Base-by-base conservation (phyloP, 1,140 invertebrate species). In the Brachionus asplanchnoidis region DNA sequence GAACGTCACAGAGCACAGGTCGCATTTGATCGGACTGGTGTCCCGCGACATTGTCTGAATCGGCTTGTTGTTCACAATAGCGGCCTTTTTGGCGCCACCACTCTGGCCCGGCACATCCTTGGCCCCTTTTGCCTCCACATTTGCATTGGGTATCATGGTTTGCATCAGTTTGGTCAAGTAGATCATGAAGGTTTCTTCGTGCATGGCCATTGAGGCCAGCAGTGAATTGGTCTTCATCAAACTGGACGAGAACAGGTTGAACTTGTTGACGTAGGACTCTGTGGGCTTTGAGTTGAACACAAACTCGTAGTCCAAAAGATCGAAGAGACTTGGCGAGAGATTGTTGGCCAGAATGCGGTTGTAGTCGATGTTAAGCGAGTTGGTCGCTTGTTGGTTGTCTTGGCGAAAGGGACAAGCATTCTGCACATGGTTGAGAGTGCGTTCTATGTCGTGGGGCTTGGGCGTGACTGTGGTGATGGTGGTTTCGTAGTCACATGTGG, bases 281-380 rank as follows among this genome's bases (percentile, higher is more conserved):
- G 12, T 23, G 20, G 79, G 79, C 42, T 60, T 60, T 23, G 20
- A 8, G 12, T 82, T 46, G 17, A 82, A 82, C 26, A 82, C 0
- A 46, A 82, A 82, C 26, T 82, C 79, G 14, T 65, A 82, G 23
- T 82, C 53, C 11, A 68, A 20, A 2, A 82, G 26, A 28, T 82
- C 79, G 17, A 82, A 68, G 11, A 65, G 53, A 68, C 23, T 36
- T 20, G 79, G 79, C 7, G 79, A 40, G 4, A 65, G 36, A 4
- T 44, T 42, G 40, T 82, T 82, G 12, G 32, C 26, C 9, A 82
- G 65, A 17, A 82, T 65, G 17, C 28, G 36, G 5, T 40, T 82
- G 28, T 36, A 82, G 23, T 60, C 42, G 28, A 65, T 46, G 11
- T 60, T 65, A 4, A 60, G 4, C 6, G 40, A 46, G 12, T 1